Evolutionary conservation across 2,797 vertebrate genomes (phyloP), one percentile per base, ranked within the genome.

Genomic region (Mycteria americana): DNA sequence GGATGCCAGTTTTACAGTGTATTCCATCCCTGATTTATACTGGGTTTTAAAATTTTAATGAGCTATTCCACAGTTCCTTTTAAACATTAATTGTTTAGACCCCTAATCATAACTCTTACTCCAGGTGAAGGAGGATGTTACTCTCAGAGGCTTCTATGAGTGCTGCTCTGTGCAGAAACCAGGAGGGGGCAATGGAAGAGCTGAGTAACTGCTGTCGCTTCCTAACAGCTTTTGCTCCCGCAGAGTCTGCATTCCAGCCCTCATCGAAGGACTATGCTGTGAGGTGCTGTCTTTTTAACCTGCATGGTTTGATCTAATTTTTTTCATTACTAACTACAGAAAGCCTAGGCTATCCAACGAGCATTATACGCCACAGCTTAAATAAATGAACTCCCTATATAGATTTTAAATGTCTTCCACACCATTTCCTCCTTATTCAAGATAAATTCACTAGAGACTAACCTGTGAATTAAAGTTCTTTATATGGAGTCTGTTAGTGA

Each of bases 131-230:
- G 37, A 77, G 23, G 30, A 31, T 57, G 18, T 28, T 90, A 25
- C 11, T 79, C 43, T 76, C 15, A 0, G 25, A 81, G 37, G 33
- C 30, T 81, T 68, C 65, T 51, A 0, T 1, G 35, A 77, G 68
- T 57, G 81, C 43, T 84, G 68, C 75, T 89, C 46, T 80, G 45
- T 60, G 78, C 15, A 17, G 27, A 84, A 75, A 76, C 92, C 93
- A 89, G 83, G 50, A 82, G 54, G 85, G 77, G 96, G 63, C 85
- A 93, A 95, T 56, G 72, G 84, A 92, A 91, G 88, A 94, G 89
- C 92, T 89, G 27, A 85, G 50, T 41, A 89, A 85, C n/a, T 45
- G 41, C 75, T 86, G 57, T 28, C 1, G 3, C 43, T 76, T 53
- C 24, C 63, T 70, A 37, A 37, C 37, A 37, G 51, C n/a, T 73